Percentiles rank a stretch among this genome's conserved stretches.
phyloP scores from a whole-genome alignment of 2,113 vertebrate genomes.

The Pedetes capensis region DNA sequence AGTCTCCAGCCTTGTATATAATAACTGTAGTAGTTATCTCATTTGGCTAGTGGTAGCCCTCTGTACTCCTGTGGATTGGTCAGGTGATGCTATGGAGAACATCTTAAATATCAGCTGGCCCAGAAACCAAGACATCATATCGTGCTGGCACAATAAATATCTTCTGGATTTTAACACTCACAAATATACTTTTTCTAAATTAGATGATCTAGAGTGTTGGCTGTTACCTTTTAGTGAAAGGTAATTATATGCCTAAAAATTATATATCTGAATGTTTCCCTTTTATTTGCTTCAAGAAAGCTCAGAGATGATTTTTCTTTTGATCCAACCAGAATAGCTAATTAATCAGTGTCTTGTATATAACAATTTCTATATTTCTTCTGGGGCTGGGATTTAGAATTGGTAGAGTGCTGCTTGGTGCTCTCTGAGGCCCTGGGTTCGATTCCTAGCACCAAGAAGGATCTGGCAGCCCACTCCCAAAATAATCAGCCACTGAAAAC shows the following conservation, averaged over 20 bases:
- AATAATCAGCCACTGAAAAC: too few relatives aligned
- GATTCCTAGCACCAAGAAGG: neutral
- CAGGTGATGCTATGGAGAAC: neutral
- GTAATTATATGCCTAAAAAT: neutral
- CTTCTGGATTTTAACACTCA: neutral
- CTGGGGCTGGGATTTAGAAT: too few relatives aligned
- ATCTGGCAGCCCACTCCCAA: too few relatives aligned
- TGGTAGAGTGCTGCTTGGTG: neutral
- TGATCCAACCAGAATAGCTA: neutral
- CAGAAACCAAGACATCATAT: neutral
- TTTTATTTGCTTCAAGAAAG: constrained; percentile 4
- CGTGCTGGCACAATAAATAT: neutral
- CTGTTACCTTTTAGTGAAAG: neutral
- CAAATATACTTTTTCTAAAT: neutral
- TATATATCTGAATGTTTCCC: neutral
- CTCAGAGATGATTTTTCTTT: neutral
- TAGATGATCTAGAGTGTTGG: neutral
- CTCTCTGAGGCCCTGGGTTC: neutral
- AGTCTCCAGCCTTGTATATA: neutral
- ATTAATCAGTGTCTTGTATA: neutral
- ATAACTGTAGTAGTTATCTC: neutral
- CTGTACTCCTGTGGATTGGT: neutral
- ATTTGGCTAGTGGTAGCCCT: neutral
- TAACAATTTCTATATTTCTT: neutral
- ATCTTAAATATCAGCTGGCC: neutral